Conservation (phyloP, 2,113 vertebrate species). For the Castor canadensis region DNA sequence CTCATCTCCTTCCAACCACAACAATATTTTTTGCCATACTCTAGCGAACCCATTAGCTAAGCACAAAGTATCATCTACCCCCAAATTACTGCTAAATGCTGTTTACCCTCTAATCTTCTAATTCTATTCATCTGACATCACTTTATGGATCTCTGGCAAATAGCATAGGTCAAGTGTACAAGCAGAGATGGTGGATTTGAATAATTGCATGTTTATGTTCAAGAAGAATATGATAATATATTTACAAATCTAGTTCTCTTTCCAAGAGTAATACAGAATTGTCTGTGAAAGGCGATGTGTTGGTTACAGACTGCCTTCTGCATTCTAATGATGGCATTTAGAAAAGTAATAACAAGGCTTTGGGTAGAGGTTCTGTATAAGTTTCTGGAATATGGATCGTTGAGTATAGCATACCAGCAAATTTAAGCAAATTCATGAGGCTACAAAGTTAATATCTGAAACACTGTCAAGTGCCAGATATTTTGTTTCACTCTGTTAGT, state of each 20-base stretch:
- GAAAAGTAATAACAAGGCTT: constrained; percentile 48
- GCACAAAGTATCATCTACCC: constrained; percentile 47
- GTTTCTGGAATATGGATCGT: neutral
- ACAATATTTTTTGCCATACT: constrained; percentile 56
- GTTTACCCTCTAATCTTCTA: constrained; percentile 60
- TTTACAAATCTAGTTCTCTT: constrained; percentile 76
- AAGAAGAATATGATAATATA: constrained; percentile 77
- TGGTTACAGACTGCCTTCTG: constrained; percentile 66
- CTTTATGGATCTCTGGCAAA: constrained; percentile 65
- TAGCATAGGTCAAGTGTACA: constrained; percentile 57
- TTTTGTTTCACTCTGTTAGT: constrained; percentile 71
- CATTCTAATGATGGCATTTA: constrained; percentile 61
- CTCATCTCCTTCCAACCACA: constrained; percentile 61
- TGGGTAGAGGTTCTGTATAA: constrained; percentile 40
- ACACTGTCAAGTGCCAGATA: constrained; percentile 41
- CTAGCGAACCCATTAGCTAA: constrained; percentile 50
- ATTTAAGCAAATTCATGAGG: constrained; percentile 32
- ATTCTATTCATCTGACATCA: constrained; percentile 64
- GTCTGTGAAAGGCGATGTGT: constrained; percentile 44
- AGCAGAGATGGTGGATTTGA: constrained; percentile 59
- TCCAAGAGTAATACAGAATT: constrained; percentile 66
- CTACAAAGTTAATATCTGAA: constrained; percentile 69
- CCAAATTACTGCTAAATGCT: constrained; percentile 66
- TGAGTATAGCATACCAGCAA: constrained; percentile 37
- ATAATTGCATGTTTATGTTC: constrained; percentile 79